Conservation (phyloP, 2,113 vertebrate genomes). For the Xenopus borealis region DNA sequence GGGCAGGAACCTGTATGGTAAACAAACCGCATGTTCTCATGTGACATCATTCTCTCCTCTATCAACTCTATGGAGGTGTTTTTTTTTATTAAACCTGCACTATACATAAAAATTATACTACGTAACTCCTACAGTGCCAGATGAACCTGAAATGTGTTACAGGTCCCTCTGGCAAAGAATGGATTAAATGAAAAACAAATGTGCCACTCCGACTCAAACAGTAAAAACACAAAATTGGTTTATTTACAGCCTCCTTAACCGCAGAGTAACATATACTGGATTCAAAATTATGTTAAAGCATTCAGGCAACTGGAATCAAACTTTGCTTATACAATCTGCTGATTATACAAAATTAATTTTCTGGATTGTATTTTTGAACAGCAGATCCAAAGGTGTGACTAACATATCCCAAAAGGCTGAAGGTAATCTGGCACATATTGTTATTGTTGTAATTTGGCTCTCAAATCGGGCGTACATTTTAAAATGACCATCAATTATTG, state of each 20-base stretch:
- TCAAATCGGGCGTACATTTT: too few species aligned
- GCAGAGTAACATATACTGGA: neutral
- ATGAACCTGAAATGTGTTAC: neutral
- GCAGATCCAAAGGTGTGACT: conserved; percentile 1
- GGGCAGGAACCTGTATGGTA: neutral
- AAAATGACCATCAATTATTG: too few species aligned
- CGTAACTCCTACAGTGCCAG: neutral
- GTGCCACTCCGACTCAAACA: conserved; percentile 2
- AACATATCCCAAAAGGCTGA: neutral
- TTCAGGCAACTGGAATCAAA: neutral
- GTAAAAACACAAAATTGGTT: conserved; percentile 10
- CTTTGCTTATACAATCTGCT: conserved; percentile 7
- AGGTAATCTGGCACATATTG: neutral
- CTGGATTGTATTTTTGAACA: neutral
- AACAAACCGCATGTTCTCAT: neutral
- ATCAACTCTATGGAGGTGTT: neutral
- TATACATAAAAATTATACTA: neutral
- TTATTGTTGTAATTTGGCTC: too few species aligned
- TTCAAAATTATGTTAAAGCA: conserved; percentile 12
- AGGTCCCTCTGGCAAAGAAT: neutral
- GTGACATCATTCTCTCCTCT: neutral
- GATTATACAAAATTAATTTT: conserved; percentile 6
- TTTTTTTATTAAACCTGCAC: neutral
- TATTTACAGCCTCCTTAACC: conserved; percentile 13
- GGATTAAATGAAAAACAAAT: conserved; percentile 18